phyloP scores from a whole-genome alignment of 2,888 invertebrate species.

The Agrotis exclamationis region DNA sequence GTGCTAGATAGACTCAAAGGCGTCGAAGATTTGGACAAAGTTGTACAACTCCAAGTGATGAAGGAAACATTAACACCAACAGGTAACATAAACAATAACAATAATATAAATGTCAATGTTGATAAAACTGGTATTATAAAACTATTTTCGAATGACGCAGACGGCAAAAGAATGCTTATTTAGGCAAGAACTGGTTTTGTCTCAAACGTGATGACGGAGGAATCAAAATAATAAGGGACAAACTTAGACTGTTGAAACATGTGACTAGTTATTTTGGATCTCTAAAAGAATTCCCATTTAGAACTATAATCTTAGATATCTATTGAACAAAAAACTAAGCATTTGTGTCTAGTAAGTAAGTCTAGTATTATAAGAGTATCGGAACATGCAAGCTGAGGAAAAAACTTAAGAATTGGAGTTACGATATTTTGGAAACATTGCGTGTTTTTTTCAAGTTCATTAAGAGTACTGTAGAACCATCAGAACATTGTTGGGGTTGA shows the following conservation, averaged over 20 bases:
- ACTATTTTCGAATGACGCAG: conserved; percentile 19
- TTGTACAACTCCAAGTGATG: conserved; percentile 94
- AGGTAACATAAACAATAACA: conserved; percentile 86
- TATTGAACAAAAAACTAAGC: not conserved
- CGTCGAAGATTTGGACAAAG: conserved; percentile 92
- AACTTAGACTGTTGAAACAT: not conserved
- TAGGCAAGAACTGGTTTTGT: conserved; percentile 24
- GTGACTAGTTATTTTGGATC: not conserved
- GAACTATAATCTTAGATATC: too few species aligned
- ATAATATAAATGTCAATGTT: conserved; percentile 25
- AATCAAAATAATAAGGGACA: not conserved
- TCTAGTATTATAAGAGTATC: too few species aligned
- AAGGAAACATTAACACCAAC: conserved; percentile 96
- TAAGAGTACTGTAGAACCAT: not conserved
- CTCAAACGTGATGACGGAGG: not conserved
- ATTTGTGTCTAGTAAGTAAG: not conserved
- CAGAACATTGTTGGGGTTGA: not conserved
- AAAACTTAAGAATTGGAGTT: too few species aligned
- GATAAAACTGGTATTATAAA: conserved; percentile 38
- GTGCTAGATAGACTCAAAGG: conserved; percentile 93
- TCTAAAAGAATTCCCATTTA: not conserved
- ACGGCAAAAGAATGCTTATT: conserved; percentile 16
- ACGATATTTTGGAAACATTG: too few species aligned
- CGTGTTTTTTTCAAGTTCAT: too few species aligned
- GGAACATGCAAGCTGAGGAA: too few species aligned